Evolutionary conservation across 1,140 invertebrate genomes (phyloP), one percentile per base, ranked within the genome.

Genomic region (Spodoptera frugiperda): DNA sequence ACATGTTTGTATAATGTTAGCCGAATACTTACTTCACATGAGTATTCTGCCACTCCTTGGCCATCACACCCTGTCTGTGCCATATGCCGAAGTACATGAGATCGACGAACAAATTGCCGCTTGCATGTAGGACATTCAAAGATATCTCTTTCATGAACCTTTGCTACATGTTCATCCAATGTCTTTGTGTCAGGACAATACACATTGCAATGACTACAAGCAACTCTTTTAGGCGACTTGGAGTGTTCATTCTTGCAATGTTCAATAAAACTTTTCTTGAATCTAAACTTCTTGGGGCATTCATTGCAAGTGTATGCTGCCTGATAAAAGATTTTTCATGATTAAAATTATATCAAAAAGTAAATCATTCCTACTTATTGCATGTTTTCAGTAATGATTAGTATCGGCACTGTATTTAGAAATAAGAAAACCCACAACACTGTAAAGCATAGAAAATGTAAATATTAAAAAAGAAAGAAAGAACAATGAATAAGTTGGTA

Each of bases 31-130:
- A 93, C 91, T 77, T 90, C 87, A 88, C 91, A 93, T 33, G 82
- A 81, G 77, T 80, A 89, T 17, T 71, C 65, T 48, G 63, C 57
- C n/a, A 82, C 59, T 49, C 73, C 78, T 30, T 80, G 76, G 15
- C 91, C 90, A 85, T 89, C 83, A 79, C 91, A 93, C 6, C 91
- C 91, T 68, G 78, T 92, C 59, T 93, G 91, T 8, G 85, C 73
- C 82, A 90, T 84, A 73, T 93, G 92, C 33, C 92, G 73, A 19
- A 87, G 59, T 1, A 93, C 92, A 88, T 93, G 92, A 19, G 89
- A 84, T 10, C 80, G 83, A 65, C 92, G 82, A 4, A 87, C 87
- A 87, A 93, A 93, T 57, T 79, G 79, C 48, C 89, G 88, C 2
- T 79, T 71, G 63, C 92, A 93, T 63, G 86, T 80, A 17, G 85